Conservation (phyloP, 1,140 invertebrate species). For the Drosophila pseudoobscura region DNA sequence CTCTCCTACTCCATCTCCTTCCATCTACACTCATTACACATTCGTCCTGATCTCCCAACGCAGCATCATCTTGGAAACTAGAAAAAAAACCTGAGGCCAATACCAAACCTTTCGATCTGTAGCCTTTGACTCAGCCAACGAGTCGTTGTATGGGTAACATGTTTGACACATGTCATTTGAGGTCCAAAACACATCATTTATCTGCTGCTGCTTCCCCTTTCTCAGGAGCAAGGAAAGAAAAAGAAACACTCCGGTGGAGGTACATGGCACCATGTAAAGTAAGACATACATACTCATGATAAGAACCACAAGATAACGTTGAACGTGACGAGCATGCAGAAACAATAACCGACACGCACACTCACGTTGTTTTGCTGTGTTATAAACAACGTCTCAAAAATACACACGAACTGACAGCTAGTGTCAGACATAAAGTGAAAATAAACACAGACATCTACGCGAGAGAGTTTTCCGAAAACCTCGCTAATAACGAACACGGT, state of each 20-base stretch:
- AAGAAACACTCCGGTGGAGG: too few species aligned
- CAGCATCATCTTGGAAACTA: too few species aligned
- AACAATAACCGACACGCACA: conserved; percentile 18
- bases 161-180: conserved; percentile 63
- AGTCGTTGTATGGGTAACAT: conserved; percentile 47
- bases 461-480: conserved; percentile 24
- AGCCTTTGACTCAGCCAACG: conserved; percentile 12
- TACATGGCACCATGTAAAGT: conserved; percentile 28
- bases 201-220: too few species aligned
- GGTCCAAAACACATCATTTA: conserved; percentile 59
- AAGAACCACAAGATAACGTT: conserved; percentile 62
- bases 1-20: too few species aligned
- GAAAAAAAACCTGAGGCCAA: too few species aligned
- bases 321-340: conserved; percentile 60
- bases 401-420: conserved; percentile 39
- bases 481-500: conserved; percentile 39
- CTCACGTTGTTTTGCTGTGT: conserved; percentile 25
- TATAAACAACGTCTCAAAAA: conserved; percentile 48
- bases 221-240: conserved; percentile 1
- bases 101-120: too few species aligned
- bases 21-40: too few species aligned
- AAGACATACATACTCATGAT: conserved; percentile 58
- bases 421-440: conserved; percentile 55
- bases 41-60: too few species aligned
- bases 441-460: conserved; percentile 35